Conservation (phyloP, 1,140 invertebrate genomes). For the Pectinophora gossypiella region DNA sequence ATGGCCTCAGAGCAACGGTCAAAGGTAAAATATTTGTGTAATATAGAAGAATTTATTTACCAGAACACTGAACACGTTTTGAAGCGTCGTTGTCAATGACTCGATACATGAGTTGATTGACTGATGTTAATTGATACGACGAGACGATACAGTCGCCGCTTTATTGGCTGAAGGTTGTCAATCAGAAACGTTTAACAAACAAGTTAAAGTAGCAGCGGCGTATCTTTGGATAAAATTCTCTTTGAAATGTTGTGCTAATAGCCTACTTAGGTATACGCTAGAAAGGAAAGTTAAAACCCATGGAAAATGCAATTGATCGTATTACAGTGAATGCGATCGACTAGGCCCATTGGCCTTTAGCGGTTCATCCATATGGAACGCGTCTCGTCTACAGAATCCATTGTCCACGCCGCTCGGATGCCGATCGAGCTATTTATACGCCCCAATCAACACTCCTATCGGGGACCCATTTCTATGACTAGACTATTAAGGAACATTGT, state of each 20-base stretch:
- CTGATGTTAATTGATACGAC: background rate
- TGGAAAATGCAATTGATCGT: constrained; percentile 7
- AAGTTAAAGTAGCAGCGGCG: background rate
- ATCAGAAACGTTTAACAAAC: background rate
- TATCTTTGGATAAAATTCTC: too few relatives aligned
- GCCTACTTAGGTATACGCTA: too few relatives aligned
- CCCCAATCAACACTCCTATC: constrained; percentile 45
- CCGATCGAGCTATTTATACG: constrained; percentile 58
- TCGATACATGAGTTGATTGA: background rate
- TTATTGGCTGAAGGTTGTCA: background rate
- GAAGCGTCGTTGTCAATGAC: background rate
- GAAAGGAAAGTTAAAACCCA: too few relatives aligned
- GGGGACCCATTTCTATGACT: constrained; percentile 11
- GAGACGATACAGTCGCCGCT: background rate
- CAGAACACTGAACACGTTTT: background rate
- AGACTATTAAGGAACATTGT: background rate
- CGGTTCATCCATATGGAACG: constrained; percentile 65
- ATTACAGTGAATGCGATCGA: constrained; percentile 35
- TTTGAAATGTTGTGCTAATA: too few relatives aligned
- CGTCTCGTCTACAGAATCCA: constrained; percentile 64
- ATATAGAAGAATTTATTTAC: background rate
- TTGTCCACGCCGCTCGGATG: constrained; percentile 51
- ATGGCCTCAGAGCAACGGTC: background rate
- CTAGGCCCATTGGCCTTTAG: constrained; percentile 41
- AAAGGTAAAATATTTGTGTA: background rate